Conservation (phyloP, 2,888 invertebrate species). For the Ischnus inquisitorius region DNA sequence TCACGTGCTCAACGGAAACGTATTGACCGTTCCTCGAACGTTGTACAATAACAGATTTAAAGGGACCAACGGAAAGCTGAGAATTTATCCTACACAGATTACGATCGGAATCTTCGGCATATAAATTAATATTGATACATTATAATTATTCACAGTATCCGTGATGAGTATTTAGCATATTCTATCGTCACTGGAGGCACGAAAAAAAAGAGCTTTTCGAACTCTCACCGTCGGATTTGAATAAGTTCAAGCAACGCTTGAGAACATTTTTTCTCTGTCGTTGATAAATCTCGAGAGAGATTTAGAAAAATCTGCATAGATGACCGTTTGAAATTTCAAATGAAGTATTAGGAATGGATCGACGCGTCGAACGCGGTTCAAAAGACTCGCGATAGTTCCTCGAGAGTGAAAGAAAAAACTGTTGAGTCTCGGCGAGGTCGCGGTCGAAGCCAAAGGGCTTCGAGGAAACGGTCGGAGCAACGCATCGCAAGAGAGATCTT, state of each 20-base stretch:
- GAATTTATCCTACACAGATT: not conserved
- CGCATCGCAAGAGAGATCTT: slow-evolving; percentile 12
- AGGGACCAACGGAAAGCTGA: slow-evolving; percentile 68
- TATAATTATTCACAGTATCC: not conserved
- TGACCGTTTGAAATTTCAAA: not conserved
- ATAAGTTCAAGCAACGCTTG: not conserved
- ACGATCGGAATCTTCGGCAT: not conserved
- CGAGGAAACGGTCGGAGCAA: slow-evolving; percentile 40
- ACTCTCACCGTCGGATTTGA: not conserved
- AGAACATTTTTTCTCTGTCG: not conserved
- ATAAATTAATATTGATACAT: not conserved
- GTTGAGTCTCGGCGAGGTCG: slow-evolving; percentile 33
- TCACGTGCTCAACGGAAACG: slow-evolving; percentile 39
- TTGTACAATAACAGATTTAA: slow-evolving; percentile 77
- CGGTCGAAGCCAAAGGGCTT: slow-evolving; percentile 55
- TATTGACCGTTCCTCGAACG: slow-evolving; percentile 68
- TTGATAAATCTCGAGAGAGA: not conserved
- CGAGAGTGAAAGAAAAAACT: slow-evolving; percentile 42
- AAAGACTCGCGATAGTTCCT: not conserved
- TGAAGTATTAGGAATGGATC: not conserved
- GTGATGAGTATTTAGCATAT: not conserved
- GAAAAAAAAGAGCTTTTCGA: not conserved
- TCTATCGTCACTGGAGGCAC: not conserved
- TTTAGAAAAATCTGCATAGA: not conserved
- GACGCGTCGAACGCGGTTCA: not conserved